phyloP scores from a whole-genome alignment of 2,888 invertebrate genomes.

The Drosophila prolongata region DNA sequence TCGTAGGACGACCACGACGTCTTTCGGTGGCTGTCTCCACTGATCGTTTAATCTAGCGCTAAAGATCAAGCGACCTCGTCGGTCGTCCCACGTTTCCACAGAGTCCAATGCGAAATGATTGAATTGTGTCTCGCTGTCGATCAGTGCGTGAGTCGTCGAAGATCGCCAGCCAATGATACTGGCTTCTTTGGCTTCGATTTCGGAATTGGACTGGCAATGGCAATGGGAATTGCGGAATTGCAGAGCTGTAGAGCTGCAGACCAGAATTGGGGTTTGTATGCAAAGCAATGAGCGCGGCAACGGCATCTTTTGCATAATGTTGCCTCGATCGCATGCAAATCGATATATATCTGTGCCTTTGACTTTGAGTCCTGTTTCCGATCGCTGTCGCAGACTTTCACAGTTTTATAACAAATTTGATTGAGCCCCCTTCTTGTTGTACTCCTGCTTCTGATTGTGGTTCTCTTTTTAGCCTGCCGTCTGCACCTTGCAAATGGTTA shows the following conservation, averaged over 20 bases:
- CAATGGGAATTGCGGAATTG: neutral
- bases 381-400: conserved; percentile 73
- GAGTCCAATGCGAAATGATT: conserved; percentile 72
- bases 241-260: neutral
- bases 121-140: conserved; percentile 81
- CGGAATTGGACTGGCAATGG: conserved; percentile 1
- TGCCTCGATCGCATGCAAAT: conserved; percentile 49
- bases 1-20: conserved; percentile 40
- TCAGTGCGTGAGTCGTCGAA: conserved; percentile 69
- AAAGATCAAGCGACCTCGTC: conserved; percentile 69
- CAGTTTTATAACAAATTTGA: conserved; percentile 82
- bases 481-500: conserved; percentile 83
- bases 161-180: conserved; percentile 61
- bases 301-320: conserved; percentile 64
- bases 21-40: conserved; percentile 63
- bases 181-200: conserved; percentile 5
- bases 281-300: conserved; percentile 60
- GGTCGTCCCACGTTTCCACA: conserved; percentile 58
- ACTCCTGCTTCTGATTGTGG: neutral
- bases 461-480: conserved; percentile 37
- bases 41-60: conserved; percentile 82
- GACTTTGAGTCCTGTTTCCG: conserved; percentile 77
- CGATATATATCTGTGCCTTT: conserved; percentile 21
- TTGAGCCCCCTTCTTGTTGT: conserved; percentile 47
- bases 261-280: conserved; percentile 65